Percentiles rank a stretch among this genome's conserved stretches.
These are phyloP conservation scores for Patagioenas fasciata DNA, from an alignment of 2,113 vertebrate species.

Conservation along the genomic window DNA sequence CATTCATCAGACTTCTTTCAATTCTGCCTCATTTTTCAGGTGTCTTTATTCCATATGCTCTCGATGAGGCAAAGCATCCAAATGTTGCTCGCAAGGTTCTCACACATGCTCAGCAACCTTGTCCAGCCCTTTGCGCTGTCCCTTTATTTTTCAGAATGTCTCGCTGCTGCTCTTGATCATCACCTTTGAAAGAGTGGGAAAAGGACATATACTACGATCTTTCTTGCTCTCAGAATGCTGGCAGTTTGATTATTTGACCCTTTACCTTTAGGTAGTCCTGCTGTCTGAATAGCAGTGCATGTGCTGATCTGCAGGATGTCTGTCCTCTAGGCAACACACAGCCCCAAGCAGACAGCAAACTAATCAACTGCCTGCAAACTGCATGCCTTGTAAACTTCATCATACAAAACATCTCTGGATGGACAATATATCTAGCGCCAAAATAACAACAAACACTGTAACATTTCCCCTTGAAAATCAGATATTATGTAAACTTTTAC, in stretches of 20 bases:
- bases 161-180: background rate
- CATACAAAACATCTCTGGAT: background rate
- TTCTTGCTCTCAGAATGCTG: background rate
- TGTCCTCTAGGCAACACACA: background rate
- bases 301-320: background rate
- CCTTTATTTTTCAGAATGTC: background rate
- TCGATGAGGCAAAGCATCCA: background rate
- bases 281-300: background rate
- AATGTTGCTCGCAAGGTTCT: background rate
- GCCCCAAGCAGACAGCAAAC: background rate
- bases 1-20: background rate
- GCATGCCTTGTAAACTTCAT: background rate
- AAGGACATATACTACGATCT: background rate
- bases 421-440: background rate
- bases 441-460: background rate
- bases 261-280: background rate
- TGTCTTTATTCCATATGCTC: background rate
- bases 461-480: background rate
- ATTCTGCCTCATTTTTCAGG: background rate
- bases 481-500: background rate
- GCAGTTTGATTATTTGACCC: background rate
- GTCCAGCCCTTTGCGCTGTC: background rate
- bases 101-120: rapidly evolving
- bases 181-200: background rate
- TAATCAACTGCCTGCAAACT: background rate